Evolutionary conservation across 2,888 invertebrate genomes (phyloP), one percentile per base, ranked within the genome.

Genomic region (Amphipyra tragopoginis): DNA sequence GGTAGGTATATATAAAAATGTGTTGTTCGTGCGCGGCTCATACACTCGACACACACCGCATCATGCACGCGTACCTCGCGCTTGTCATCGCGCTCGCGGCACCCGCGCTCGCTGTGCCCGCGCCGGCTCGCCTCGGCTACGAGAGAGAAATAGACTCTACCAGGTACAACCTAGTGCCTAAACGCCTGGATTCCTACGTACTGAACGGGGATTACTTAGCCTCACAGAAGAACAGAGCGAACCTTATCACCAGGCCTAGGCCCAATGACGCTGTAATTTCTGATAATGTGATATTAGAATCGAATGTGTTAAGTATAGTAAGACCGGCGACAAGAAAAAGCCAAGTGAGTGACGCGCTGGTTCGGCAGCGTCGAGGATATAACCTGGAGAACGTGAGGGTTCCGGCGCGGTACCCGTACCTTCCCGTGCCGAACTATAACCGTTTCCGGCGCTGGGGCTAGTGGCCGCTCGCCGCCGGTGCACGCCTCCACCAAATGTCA

Each of bases 341-440:
- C 44, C 86, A 85, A 59, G 83, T 77, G 56, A 85, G 86, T 21
- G 75, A 78, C 48, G 86, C 86, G 76, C 82, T 94, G 60, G 89
- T 93, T 77, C 85, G 93, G 65, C 87, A 87, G 76, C 85, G 93
- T 43, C 89, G 95, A 21, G 95, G 95, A 29, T 95, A 94, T 84
- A 95, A 95, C 82, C 80, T 95, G 79, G 94, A 95, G 83, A 91
- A 95, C 75, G 95, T 94, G 81, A 88, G 90, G 73, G 95, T 95
- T 65, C 95, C 95, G 43, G 90, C 93, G 64, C 85, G 93, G 77
- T 94, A 94, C 77, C 94, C 94, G 29, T 94, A 94, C 81, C 87
- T 94, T 60, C 90, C 93, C 42, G 93, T 93, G 71, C 89, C 92
- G 62, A 88, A 83, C 66, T 93, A 89, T 82, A 91, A 87, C 84